phyloP scores from a whole-genome alignment of 1,140 invertebrate species.

The Lordiphosa clarofinis region DNA sequence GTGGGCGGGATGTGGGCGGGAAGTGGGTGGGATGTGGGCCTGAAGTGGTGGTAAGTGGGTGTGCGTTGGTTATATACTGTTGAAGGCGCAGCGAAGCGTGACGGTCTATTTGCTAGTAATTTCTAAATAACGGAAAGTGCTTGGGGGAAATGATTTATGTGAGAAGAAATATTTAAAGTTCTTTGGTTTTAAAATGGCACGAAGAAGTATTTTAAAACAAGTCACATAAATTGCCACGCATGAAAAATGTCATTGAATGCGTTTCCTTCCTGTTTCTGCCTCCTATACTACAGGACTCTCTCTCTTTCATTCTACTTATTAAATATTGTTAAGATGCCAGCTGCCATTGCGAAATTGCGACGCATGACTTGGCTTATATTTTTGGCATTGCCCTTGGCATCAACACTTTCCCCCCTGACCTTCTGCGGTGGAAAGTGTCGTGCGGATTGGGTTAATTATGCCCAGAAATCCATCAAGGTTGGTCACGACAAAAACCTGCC shows the following conservation, averaged over 20 bases:
- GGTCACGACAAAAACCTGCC: conserved; percentile 25
- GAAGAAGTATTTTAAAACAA: conserved; percentile 21
- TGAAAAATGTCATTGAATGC: conserved; percentile 68
- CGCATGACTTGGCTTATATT: conserved; percentile 69
- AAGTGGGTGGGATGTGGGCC: too few relatives aligned
- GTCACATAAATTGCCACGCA: conserved; percentile 68
- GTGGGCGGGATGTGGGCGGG: too few relatives aligned
- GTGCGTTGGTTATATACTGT: too few relatives aligned
- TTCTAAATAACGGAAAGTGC: conserved; percentile 69
- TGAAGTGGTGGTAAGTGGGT: too few relatives aligned
- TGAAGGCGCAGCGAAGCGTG: too few relatives aligned
- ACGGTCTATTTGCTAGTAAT: too few relatives aligned
- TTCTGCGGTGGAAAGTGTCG: conserved; percentile 3
- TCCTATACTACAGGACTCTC: too few relatives aligned
- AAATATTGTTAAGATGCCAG: conserved; percentile 56
- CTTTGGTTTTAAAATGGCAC: conserved; percentile 22
- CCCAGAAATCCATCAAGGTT: conserved; percentile 67
- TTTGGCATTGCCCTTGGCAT: conserved; percentile 52
- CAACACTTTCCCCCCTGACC: conserved; percentile 55
- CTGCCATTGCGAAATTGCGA: conserved; percentile 59
- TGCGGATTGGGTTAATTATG: conserved; percentile 60
- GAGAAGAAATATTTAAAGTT: conserved; percentile 61
- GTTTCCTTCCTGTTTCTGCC: conserved; percentile 10
- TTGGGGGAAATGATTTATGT: conserved; percentile 73
- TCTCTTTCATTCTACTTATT: neutral